phyloP scores from a whole-genome alignment of 2,797 vertebrate species.

The Sebastes hubbsi region DNA sequence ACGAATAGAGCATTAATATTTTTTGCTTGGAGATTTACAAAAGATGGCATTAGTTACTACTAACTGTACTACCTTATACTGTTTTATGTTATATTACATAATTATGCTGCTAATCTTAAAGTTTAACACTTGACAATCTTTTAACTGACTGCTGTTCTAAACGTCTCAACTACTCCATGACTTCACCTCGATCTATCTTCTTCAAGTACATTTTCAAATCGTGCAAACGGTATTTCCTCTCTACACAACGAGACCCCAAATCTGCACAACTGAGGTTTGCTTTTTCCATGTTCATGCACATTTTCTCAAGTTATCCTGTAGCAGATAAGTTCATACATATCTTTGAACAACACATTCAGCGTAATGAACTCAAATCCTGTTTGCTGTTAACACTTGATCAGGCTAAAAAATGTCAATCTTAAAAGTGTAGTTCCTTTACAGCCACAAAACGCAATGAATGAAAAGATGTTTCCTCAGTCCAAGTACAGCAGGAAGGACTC shows the following conservation, averaged over 20 bases:
- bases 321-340: neutral
- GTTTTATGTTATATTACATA: neutral
- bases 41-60: neutral
- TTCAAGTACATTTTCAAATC: neutral
- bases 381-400: neutral
- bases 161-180: neutral
- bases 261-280: neutral
- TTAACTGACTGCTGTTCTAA: neutral
- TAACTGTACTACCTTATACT: neutral
- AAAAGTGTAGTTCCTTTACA: neutral
- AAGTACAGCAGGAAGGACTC: constrained; percentile 6
- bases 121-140: neutral
- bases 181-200: neutral
- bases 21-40: neutral
- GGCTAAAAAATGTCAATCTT: neutral
- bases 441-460: constrained; percentile 28
- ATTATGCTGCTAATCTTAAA: neutral
- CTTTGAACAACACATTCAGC: neutral
- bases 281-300: neutral
- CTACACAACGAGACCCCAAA: neutral
- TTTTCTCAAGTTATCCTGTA: neutral
- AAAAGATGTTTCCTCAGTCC: constrained; percentile 15
- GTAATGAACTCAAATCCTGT: neutral
- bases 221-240: neutral
- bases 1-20: neutral